Conservation (phyloP, 2,113 vertebrate genomes). For the Mormyrus iriodes region DNA sequence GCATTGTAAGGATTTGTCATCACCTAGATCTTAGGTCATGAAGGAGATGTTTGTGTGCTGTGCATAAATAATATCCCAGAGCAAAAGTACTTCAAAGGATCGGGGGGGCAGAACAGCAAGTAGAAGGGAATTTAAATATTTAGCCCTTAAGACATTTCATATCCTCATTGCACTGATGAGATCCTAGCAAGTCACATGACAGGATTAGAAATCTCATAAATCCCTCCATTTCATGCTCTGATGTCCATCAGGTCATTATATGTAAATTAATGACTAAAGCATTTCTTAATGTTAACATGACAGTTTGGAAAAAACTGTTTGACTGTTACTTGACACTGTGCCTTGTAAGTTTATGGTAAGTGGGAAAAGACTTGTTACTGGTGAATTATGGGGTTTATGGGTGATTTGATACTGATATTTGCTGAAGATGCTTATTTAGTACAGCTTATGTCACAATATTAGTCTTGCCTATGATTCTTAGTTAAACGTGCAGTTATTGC, state of each 20-base stretch:
- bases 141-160: constrained; percentile 34
- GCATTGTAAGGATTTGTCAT: constrained; percentile 31
- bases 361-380: background rate
- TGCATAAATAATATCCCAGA: constrained; percentile 13
- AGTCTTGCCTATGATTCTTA: background rate
- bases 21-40: constrained; percentile 16
- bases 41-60: background rate
- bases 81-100: background rate
- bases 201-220: background rate
- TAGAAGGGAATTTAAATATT: background rate
- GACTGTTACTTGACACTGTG: background rate
- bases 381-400: background rate
- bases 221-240: background rate
- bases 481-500: background rate
- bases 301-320: background rate
- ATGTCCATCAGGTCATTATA: background rate
- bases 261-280: background rate
- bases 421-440: background rate
- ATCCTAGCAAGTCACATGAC: constrained; percentile 9
- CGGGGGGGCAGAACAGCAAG: background rate
- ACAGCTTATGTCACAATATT: background rate
- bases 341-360: background rate
- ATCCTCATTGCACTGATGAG: constrained; percentile 28
- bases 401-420: background rate
- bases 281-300: background rate